Conservation (phyloP, 2,797 vertebrate genomes). For the Anniella stebbinsi region DNA sequence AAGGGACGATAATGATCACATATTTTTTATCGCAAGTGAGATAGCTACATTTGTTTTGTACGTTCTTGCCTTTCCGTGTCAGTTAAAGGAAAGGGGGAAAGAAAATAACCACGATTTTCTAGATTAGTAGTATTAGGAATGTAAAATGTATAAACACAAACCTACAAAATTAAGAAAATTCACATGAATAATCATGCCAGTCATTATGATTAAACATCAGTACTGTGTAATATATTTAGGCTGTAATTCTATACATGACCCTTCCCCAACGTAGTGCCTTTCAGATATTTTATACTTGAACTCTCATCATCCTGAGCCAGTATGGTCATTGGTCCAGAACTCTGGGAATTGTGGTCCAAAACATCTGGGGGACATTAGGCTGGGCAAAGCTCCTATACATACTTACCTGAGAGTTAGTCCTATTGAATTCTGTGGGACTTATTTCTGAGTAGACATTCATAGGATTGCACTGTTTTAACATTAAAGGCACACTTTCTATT, state of each 20-base stretch:
- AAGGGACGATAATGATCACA: neutral
- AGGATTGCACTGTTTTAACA: neutral
- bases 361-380: too few species aligned
- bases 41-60: neutral
- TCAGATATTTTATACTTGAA: neutral
- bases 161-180: neutral
- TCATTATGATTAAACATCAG: neutral
- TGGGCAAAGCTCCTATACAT: too few species aligned
- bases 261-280: neutral
- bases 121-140: neutral
- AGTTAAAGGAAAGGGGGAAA: neutral
- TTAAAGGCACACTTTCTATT: neutral
- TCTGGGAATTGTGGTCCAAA: too few species aligned
- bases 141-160: neutral
- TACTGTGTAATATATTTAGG: neutral
- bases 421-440: too few species aligned
- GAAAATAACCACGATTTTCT: neutral
- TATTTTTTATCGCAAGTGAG: neutral
- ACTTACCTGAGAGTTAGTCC: too few species aligned
- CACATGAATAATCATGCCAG: neutral
- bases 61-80: neutral
- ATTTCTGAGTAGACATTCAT: neutral
- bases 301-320: too few species aligned
- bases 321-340: too few species aligned
- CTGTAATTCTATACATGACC: neutral